These are phyloP conservation scores for Pristionchus pacificus DNA, from an alignment of 1,140 invertebrate genomes.

Conservation along the genomic window DNA sequence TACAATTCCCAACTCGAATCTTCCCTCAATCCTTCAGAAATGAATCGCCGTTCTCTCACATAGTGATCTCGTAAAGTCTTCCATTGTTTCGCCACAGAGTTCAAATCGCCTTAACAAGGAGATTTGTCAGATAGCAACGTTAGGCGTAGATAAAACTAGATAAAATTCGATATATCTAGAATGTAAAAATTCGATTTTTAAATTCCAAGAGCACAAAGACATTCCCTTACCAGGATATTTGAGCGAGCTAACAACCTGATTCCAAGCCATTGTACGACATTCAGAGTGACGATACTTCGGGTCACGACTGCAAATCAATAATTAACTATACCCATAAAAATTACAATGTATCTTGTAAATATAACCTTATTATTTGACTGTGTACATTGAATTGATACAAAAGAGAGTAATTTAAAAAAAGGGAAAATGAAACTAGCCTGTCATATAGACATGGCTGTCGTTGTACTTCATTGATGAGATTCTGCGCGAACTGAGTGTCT, in stretches of 20 bases:
- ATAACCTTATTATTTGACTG: not conserved
- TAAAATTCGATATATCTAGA: no score
- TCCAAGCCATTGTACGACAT: constrained; percentile 32
- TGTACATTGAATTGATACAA: not conserved
- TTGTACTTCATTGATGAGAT: constrained; percentile 29
- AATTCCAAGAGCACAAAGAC: no score
- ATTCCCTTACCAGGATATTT: constrained; percentile 23
- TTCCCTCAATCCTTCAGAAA: constrained; percentile 15
- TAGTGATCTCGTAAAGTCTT: constrained; percentile 38
- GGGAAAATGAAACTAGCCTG: not conserved
- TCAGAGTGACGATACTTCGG: constrained; percentile 36
- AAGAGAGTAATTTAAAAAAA: not conserved
- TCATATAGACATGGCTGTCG: constrained; percentile 36
- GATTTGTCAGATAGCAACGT: constrained; percentile 1
- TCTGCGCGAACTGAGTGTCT: constrained; percentile 22
- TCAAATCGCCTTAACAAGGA: constrained; percentile 26
- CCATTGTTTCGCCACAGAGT: constrained; percentile 37
- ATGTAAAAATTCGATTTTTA: no score
- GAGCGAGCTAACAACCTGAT: constrained; percentile 25
- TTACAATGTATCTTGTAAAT: no score
- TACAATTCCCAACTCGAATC: constrained; percentile 30
- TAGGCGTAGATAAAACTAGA: no score
- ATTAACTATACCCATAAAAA: no score
- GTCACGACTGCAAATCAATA: constrained; percentile 13
- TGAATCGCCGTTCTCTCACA: constrained; percentile 30